Conservation (phyloP, 2,888 invertebrate species). For the Tuberolachnus salignus region DNA sequence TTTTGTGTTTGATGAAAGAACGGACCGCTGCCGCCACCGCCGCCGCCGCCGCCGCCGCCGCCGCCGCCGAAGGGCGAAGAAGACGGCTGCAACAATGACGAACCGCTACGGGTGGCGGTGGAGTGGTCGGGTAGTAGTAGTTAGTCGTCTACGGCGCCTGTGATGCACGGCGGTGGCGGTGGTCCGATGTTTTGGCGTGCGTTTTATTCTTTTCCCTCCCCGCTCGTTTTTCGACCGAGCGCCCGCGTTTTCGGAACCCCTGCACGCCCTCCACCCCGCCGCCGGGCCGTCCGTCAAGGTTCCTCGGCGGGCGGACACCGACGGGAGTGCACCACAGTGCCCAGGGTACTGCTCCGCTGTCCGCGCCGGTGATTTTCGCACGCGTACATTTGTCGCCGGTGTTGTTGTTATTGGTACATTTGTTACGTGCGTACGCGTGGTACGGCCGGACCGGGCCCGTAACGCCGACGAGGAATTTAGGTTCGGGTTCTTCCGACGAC, state of each 20-base stretch:
- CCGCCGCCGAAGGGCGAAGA: constrained; percentile 38
- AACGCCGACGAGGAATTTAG: too few relatives aligned
- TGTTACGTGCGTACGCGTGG: too few relatives aligned
- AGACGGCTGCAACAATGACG: constrained; percentile 26
- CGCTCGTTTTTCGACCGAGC: not conserved
- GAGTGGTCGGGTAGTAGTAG: not conserved
- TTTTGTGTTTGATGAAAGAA: constrained; percentile 30
- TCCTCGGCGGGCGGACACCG: too few relatives aligned
- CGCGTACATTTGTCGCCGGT: not conserved
- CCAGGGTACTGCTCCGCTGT: not conserved
- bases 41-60: not conserved
- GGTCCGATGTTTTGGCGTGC: constrained; percentile 42
- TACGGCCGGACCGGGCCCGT: too few relatives aligned
- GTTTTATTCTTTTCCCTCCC: not conserved
- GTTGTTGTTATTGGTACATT: not conserved
- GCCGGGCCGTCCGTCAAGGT: too few relatives aligned
- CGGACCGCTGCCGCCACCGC: not conserved
- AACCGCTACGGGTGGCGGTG: not conserved
- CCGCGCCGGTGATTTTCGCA: constrained; percentile 4
- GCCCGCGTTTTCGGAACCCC: constrained; percentile 24
- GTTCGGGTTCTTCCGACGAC: too few relatives aligned
- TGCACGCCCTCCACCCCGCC: not conserved
- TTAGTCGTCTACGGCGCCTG: constrained; percentile 31
- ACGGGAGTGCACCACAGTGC: too few relatives aligned
- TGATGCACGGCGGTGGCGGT: constrained; percentile 18